Evolutionary conservation across 2,888 invertebrate species (phyloP), one percentile per base, ranked within the genome.

Genomic region (Aproaerema taeniolella): DNA sequence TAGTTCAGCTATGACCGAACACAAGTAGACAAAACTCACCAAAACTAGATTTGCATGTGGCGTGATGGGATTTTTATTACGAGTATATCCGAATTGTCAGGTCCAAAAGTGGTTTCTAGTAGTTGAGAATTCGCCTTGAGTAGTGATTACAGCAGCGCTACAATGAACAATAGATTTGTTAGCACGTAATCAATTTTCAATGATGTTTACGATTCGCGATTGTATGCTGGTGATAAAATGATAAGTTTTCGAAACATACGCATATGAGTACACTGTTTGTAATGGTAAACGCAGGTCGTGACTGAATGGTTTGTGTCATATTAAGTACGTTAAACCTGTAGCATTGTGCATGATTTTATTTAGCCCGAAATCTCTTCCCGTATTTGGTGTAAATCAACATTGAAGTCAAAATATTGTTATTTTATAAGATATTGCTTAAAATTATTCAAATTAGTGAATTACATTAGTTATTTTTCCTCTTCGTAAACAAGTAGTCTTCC

Each of bases 81-180:
- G n/a, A n/a, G n/a, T n/a, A n/a, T n/a, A 25, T 3, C 35, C 26
- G 11, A 31, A 32, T 9, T 8, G 26, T n/a, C 9, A 30, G 12
- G 15, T 7, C n/a, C 20, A 9, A 10, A 28, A 34, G 32, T 24
- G 29, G 29, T 34, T 39, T 29, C n/a, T 1, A 10, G 15, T 16
- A 14, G 31, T 33, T 17, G 7, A 35, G 15, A 37, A 37, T 32
- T 14, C 33, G 39, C 38, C 40, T 43, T 38, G 43, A 31, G 11
- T 17, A 14, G 14, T 40, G 38, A 42, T 43, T 31, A 42, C 31
- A 42, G 29, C 7, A 14, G 9, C 11, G 30, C 53, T 50, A 59
- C 53, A 61, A 60, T 52, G 55, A 47, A 59, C 58, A 54, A 61
- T 63, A 58, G 55, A 64, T 61, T 60, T 42, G 49, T 53, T 50